A percentile compares a stretch with the other conserved stretches of the same genome.
Conservation (phyloP, 2,888 invertebrate genomes). For the Drosophila quinaria region DNA sequence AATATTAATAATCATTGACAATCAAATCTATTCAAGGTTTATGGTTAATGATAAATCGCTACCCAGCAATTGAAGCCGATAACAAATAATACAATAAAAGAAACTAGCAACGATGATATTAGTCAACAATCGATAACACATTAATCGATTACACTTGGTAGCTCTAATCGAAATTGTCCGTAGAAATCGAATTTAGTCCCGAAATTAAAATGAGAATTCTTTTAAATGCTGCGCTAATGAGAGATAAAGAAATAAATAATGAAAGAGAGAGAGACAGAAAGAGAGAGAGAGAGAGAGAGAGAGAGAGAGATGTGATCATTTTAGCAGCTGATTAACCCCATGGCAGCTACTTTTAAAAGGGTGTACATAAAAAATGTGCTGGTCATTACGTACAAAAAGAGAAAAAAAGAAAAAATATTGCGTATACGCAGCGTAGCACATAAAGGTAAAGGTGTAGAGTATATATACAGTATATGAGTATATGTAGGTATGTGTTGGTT, state of each 20-base stretch:
- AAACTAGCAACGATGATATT: background rate
- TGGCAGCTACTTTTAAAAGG: background rate
- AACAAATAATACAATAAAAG: background rate
- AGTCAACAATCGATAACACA: too few species aligned
- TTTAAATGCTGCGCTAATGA: background rate
- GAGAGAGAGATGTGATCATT: background rate
- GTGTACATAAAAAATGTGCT: conserved; percentile 46
- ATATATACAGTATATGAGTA: background rate
- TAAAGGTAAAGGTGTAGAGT: conserved; percentile 24
- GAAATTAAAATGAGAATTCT: background rate
- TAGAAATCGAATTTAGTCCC: background rate
- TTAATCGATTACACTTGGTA: background rate
- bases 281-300: background rate
- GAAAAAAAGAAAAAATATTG: conserved; percentile 1
- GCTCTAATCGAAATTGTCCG: background rate
- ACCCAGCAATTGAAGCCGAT: background rate
- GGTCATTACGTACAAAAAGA: conserved; percentile 51
- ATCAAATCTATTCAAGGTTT: too few species aligned
- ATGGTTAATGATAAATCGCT: too few species aligned
- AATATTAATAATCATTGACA: too few species aligned
- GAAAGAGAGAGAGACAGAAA: background rate
- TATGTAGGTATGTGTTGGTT: background rate
- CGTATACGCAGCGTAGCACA: conserved; percentile 48
- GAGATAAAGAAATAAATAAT: background rate
- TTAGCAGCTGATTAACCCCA: conserved; percentile 1